These are phyloP conservation scores for Melanostoma scalare DNA, from an alignment of 2,888 invertebrate species.

Conservation along the genomic window DNA sequence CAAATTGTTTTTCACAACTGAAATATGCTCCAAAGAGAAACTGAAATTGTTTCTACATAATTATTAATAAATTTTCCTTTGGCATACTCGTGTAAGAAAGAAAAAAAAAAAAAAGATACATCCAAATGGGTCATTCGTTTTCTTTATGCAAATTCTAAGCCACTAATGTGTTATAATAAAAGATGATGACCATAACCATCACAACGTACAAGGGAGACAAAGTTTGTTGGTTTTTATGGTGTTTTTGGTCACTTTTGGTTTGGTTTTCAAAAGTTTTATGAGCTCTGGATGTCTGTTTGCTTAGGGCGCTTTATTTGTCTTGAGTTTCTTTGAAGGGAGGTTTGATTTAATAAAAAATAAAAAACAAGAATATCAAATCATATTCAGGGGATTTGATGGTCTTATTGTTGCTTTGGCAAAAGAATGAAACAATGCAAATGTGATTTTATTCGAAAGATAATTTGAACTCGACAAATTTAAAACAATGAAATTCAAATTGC, in stretches of 20 bases:
- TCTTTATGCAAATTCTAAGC: constrained; percentile 58
- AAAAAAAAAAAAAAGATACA: not conserved
- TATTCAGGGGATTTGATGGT: constrained; percentile 28
- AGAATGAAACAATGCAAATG: no score
- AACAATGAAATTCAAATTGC: no score
- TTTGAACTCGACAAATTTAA: no score
- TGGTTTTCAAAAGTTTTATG: constrained; percentile 55
- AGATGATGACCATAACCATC: constrained; percentile 45
- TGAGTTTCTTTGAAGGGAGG: constrained; percentile 13
- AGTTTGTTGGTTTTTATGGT: not conserved
- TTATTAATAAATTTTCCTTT: no score
- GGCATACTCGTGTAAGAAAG: not conserved
- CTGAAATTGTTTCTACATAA: no score
- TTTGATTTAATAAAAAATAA: constrained; percentile 9
- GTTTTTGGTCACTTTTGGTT: constrained; percentile 51
- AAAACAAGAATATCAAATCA: constrained; percentile 34
- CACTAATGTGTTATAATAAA: constrained; percentile 68
- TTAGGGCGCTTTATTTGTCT: constrained; percentile 31
- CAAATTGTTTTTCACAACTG: no score
- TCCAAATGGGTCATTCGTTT: constrained; percentile 47
- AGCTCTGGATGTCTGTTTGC: constrained; percentile 4
- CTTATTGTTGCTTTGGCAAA: not conserved
- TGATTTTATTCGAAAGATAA: no score
- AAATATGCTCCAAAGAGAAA: no score
- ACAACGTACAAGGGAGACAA: constrained; percentile 26